A percentile compares a stretch with the other conserved stretches of the same genome.
Conservation (phyloP, 2,888 invertebrate species). For the Microctonus aethiopoides region DNA sequence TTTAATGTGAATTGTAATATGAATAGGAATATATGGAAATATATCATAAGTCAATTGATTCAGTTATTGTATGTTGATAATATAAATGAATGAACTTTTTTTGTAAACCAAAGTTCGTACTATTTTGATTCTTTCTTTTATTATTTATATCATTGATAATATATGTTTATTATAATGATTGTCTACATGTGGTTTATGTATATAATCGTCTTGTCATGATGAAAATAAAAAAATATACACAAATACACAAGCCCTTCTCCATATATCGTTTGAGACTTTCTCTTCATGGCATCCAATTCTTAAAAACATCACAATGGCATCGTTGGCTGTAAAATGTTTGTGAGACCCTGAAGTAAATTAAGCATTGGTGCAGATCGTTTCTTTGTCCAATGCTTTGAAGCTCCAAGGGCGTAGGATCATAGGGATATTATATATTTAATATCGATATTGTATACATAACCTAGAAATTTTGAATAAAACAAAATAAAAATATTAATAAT, state of each 20-base stretch:
- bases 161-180: too few relatives aligned
- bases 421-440: slow-evolving; percentile 28
- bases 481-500: not conserved
- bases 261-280: slow-evolving; percentile 34
- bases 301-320: slow-evolving; percentile 7
- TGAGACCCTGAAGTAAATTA: slow-evolving; percentile 36
- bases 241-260: slow-evolving; percentile 13
- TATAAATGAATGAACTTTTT: not conserved
- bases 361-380: slow-evolving; percentile 24
- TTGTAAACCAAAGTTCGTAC: too few relatives aligned
- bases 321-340: not conserved
- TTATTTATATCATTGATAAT: too few relatives aligned
- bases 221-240: not conserved
- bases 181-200: too few relatives aligned
- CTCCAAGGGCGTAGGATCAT: slow-evolving; percentile 40
- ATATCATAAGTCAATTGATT: not conserved
- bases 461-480: not conserved
- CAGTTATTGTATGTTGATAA: too few relatives aligned
- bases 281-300: slow-evolving; percentile 26
- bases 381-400: slow-evolving; percentile 32
- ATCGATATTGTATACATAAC: too few relatives aligned
- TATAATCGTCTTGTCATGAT: not conserved
- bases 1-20: not conserved
- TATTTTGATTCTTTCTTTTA: too few relatives aligned
- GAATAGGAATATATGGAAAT: not conserved